Evolutionary conservation across 2,797 vertebrate genomes (phyloP).

Genomic region (Pogonophryne albipinna): DNA sequence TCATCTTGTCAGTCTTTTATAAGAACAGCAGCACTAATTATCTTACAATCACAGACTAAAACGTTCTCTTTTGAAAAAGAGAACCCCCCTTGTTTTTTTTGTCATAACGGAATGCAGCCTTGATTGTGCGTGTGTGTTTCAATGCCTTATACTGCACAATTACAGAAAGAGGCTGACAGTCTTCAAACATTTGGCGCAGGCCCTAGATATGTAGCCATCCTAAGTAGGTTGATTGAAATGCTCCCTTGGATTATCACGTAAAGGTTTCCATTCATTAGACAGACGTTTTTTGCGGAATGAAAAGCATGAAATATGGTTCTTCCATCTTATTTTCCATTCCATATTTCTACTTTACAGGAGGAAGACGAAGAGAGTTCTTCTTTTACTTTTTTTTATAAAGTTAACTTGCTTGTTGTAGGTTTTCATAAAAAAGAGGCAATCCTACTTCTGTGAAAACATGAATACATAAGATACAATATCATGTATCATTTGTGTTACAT

Average conservation of each 20-base stretch:
- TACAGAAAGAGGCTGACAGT: constrained; percentile 54
- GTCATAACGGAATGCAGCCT: constrained; percentile 55
- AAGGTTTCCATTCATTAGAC: constrained; percentile 70
- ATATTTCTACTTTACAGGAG: constrained; percentile 9
- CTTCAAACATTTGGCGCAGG: constrained; percentile 63
- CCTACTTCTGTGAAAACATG: background rate
- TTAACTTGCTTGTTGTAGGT: too few relatives aligned
- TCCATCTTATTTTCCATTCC: constrained; percentile 47
- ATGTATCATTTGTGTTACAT: background rate
- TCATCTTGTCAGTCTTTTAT: constrained; percentile 60
- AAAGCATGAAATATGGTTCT: constrained; percentile 50
- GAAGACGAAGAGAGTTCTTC: background rate
- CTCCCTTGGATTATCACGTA: constrained; percentile 65
- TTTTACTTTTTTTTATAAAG: constrained; percentile 14
- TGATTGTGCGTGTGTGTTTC: constrained; percentile 19
- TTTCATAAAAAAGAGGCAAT: background rate
- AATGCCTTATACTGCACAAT: constrained; percentile 33
- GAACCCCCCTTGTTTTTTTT: constrained; percentile 52
- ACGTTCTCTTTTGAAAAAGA: constrained; percentile 65
- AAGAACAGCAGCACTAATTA: constrained; percentile 65
- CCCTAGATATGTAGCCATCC: constrained; percentile 58
- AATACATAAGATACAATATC: background rate
- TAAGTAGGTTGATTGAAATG: constrained; percentile 69
- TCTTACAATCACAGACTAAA: constrained; percentile 69
- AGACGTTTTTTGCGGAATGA: constrained; percentile 57